These are phyloP conservation scores for Xiphophorus hellerii DNA, from an alignment of 2,113 vertebrate genomes.

Conservation along the genomic window DNA sequence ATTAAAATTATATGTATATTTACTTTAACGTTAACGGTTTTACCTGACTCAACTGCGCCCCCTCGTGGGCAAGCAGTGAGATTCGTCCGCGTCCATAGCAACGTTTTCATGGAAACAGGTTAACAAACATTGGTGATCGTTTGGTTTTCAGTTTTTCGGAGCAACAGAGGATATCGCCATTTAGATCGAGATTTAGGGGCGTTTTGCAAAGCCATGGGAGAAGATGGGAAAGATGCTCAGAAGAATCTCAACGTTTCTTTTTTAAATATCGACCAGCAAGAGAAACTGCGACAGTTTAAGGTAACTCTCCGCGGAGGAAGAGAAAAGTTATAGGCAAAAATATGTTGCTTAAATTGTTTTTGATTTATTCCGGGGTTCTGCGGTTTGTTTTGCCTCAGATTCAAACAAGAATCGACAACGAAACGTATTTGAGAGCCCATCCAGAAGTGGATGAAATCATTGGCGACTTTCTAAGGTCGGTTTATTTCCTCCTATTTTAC, in stretches of 20 bases:
- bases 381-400: conserved; percentile 70
- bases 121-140: not conserved
- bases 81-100: conserved; percentile 49
- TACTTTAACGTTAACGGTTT: not conserved
- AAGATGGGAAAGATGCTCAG: not conserved
- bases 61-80: conserved; percentile 5
- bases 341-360: not conserved
- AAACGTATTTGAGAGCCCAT: conserved; percentile 84
- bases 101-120: conserved; percentile 43
- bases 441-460: conserved; percentile 83
- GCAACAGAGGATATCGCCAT: not conserved
- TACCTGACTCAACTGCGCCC: conserved; percentile 3
- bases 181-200: too few relatives aligned
- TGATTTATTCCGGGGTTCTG: too few relatives aligned
- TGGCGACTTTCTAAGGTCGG: conserved; percentile 83
- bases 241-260: conserved; percentile 19
- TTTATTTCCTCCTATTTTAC: not conserved
- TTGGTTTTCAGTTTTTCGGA: not conserved
- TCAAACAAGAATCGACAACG: conserved; percentile 83
- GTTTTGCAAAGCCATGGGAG: conserved; percentile 34
- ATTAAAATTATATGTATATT: not conserved
- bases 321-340: not conserved
- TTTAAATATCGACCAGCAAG: conserved; percentile 59
- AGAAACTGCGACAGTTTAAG: conserved; percentile 69
- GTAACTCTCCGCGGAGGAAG: conserved; percentile 19